Conservation (phyloP, 23 tunicate genomes). For the Halocynthia aurantium region DNA sequence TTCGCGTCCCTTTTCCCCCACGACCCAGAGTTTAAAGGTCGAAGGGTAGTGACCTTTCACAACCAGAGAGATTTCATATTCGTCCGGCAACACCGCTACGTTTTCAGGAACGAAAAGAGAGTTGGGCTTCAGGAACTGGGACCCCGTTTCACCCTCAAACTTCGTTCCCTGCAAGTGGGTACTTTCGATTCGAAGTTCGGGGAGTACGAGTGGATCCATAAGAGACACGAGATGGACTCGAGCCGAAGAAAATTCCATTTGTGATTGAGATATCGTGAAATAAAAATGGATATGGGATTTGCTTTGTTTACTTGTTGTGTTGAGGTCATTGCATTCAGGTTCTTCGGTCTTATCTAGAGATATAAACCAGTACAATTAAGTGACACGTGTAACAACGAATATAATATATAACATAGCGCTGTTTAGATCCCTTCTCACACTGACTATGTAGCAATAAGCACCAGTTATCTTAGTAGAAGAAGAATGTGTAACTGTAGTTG, state of each 20-base stretch:
- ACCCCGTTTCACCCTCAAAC: conserved; percentile 87
- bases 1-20: conserved; percentile 90
- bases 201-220: conserved; percentile 97
- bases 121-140: conserved; percentile 96
- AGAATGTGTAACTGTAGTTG: too few species aligned
- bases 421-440: too few species aligned
- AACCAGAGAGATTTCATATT: conserved; percentile 97
- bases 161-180: conserved; percentile 91
- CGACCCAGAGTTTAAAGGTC: conserved; percentile 88
- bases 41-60: conserved; percentile 96
- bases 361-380: too few species aligned
- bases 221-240: conserved; percentile 89
- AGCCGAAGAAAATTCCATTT: conserved; percentile 81
- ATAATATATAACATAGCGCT: too few species aligned
- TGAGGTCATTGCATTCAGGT: too few species aligned
- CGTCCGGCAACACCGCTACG: conserved; percentile 76
- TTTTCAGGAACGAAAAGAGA: conserved; percentile 85
- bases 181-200: conserved; percentile 97
- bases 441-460: too few species aligned
- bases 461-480: too few species aligned
- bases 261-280: background rate
- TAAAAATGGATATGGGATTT: too few species aligned
- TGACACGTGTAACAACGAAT: too few species aligned
- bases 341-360: too few species aligned
- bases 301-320: too few species aligned